phyloP scores from a whole-genome alignment of 1,140 invertebrate species.

The Drepana arcuata region DNA sequence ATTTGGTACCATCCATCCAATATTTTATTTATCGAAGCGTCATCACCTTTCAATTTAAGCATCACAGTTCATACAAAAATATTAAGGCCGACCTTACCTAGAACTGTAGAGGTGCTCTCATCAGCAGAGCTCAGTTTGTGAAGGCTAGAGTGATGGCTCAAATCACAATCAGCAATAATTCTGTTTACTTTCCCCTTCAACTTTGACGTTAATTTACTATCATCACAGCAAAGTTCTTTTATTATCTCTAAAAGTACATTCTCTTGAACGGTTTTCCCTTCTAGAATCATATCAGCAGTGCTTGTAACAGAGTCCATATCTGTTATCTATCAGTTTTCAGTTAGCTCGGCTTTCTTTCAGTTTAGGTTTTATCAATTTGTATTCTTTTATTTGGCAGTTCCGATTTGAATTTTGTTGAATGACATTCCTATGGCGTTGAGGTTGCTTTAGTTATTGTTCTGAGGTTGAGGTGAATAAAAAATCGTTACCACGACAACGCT shows the following conservation, averaged over 20 bases:
- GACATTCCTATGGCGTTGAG: too few species aligned
- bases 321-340: too few species aligned
- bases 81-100: too few species aligned
- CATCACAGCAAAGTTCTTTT: constrained; percentile 40
- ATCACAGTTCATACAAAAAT: too few species aligned
- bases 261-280: constrained; percentile 34
- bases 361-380: too few species aligned
- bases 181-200: constrained; percentile 45
- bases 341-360: too few species aligned
- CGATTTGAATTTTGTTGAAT: too few species aligned
- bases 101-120: constrained; percentile 47
- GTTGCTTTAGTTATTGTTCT: neutral
- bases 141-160: constrained; percentile 44
- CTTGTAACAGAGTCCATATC: constrained; percentile 38
- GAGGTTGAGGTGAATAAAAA: neutral
- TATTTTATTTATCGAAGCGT: too few species aligned
- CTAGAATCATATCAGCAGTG: constrained; percentile 23
- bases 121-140: constrained; percentile 55
- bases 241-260: constrained; percentile 49
- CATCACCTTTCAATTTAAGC: too few species aligned
- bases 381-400: too few species aligned
- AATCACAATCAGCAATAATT: constrained; percentile 56
- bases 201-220: constrained; percentile 34
- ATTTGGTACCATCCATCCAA: too few species aligned
- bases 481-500: constrained; percentile 12